Base-by-base conservation (phyloP, 2,113 vertebrate species). In the Sceloporus undulatus region DNA sequence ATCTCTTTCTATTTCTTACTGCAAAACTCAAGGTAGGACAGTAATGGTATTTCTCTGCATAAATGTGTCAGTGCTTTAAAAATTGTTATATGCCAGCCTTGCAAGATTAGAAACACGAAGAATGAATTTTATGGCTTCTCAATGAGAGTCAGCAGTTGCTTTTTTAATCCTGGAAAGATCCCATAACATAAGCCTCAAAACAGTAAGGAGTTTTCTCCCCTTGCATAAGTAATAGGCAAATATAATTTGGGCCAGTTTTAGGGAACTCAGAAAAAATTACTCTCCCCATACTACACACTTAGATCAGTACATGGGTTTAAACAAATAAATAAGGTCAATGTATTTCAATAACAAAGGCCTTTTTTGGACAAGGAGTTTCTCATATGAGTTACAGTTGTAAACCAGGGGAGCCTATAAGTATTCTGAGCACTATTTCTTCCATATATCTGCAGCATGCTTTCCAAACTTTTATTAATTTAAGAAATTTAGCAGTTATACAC, bases 41-140 rank as follows among this genome's bases (percentile, higher is more conserved):
- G 71, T 65, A 88, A 82, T 88, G 73, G 71, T 27, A 75, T 76
- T 82, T 88, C 56, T 38, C 40, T 65, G 68, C 42, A 88, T 88
- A 77, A 83, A 88, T 76, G 21, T 76, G 40, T 52, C 40, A 19
- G 16, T 66, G 79, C 62, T 87, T 87, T 87, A 52, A 77, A 66
- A 88, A 68, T 25, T 54, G 77, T 65, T 73, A 82, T 87, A 21
- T 87, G 73, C 56, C 29, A 77, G 79, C n/a, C 59, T 68, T 76
- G 81, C 11, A 52, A 70, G 52, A 81, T 81, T 87, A 87, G 25
- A 87, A 82, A 62, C 8, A 21, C 54, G 84, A 78, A 82, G 59
- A 77, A 82, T 83, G 79, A 54, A 38, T 77, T 68, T 65, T 82
- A 85, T 76, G 23, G 71, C n/a, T 88, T 88, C 56, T 88, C 40